These are phyloP conservation scores for Lasioglossum zephyrum DNA, from an alignment of 2,888 invertebrate genomes.

Conservation along the genomic window DNA sequence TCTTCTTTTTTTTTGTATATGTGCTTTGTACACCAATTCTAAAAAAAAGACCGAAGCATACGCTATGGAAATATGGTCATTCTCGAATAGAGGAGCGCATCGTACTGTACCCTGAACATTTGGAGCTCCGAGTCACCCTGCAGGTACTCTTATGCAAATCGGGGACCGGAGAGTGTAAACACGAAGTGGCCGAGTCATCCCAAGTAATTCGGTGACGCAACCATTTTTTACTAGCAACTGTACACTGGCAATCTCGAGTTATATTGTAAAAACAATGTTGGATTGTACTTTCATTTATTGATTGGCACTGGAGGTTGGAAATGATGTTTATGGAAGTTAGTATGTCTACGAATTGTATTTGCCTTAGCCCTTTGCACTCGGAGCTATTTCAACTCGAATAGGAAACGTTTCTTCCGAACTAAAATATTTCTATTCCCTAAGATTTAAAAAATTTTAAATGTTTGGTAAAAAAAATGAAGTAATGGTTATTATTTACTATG, in stretches of 20 bases:
- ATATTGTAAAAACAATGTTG: neutral
- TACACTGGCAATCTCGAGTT: neutral
- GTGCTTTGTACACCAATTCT: constrained; percentile 48
- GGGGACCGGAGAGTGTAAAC: neutral
- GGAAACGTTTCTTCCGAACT: too few relatives aligned
- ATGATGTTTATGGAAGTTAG: too few relatives aligned
- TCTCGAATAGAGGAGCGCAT: constrained; percentile 13
- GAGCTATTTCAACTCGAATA: too few relatives aligned
- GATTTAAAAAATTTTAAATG: too few relatives aligned
- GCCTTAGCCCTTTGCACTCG: too few relatives aligned
- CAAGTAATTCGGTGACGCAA: neutral
- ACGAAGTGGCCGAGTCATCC: neutral
- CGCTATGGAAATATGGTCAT: neutral
- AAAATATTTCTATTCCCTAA: too few relatives aligned
- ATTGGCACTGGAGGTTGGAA: neutral
- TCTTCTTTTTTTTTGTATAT: constrained; percentile 39
- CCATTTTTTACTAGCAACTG: neutral
- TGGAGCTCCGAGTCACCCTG: constrained; percentile 21
- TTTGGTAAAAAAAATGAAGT: too few relatives aligned
- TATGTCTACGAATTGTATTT: neutral
- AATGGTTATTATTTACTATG: too few relatives aligned
- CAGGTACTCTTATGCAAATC: constrained; percentile 49
- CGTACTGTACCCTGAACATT: constrained; percentile 15
- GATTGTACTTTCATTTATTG: neutral
- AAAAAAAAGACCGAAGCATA: constrained; percentile 14